Evolutionary conservation across 2,888 invertebrate genomes (phyloP), one percentile per base, ranked within the genome.

Genomic region (Mycalesis mineus): DNA sequence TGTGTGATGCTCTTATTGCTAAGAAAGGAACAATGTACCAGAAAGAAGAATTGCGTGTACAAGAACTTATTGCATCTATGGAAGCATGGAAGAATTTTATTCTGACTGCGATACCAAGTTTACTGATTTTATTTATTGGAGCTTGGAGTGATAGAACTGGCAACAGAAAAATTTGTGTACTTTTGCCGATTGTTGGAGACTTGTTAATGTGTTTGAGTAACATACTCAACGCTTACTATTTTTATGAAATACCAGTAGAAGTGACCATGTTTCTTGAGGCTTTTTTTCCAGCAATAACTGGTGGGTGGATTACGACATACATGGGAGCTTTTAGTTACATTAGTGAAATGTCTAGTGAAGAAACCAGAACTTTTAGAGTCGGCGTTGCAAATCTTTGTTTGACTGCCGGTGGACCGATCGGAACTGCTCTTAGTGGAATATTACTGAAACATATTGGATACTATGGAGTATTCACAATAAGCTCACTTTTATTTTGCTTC

Each of bases 1-100:
- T 96, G 0, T 96, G 96, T 75, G 92, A 93, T 69, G 94, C 95
- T 0, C 82, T 96, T 2, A 92, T 94, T 7, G 91, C 91, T 3
- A 91, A 94, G 69, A 90, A 94, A 71, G 95, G 94, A 7, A 91
- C 91, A 6, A 91, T 91, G 65, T 93, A 92, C 69, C 89, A 91
- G 2, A 70, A 77, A 47, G 91, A 94, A 77, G 94, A 94, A 70
- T 75, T 91, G 9, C 88, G 90, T 5, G 91, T 93, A 0, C 92
- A 92, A 62, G 84, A 90, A 56, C 73, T 92, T 7, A 91, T 92
- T 42, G 83, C 89, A 0, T 81, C 82, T 1, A 91, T 92, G 84
- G 86, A 90, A 57, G 87, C 85, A 13, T 91, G 91, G 90, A 91
- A 91, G 67, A 91, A 89, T 29, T 74, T 91, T 0, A 71, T 92